Conservation (phyloP, 2,113 vertebrate genomes). For the Ageneiosus marmoratus region DNA sequence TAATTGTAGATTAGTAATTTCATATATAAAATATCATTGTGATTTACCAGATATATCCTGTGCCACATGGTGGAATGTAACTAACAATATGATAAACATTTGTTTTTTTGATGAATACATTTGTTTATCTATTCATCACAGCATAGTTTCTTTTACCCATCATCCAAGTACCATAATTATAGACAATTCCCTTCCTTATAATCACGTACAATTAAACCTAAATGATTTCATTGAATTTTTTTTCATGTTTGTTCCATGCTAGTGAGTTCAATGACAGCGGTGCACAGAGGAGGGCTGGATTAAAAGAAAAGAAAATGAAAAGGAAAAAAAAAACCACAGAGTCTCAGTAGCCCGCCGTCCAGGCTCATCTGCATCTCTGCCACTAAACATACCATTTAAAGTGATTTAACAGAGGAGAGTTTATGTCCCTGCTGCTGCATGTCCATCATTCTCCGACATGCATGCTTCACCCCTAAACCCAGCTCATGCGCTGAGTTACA, state of each 20-base stretch:
- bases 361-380: constrained; percentile 72
- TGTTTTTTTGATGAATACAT: too few species aligned
- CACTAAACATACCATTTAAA: constrained; percentile 81
- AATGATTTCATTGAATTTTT: constrained; percentile 1
- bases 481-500: constrained; percentile 65
- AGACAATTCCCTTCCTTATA: not conserved
- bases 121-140: constrained; percentile 12
- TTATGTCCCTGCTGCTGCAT: constrained; percentile 68
- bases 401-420: constrained; percentile 75
- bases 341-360: constrained; percentile 65
- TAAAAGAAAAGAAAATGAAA: too few species aligned
- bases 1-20: not conserved
- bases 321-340: not conserved
- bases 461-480: constrained; percentile 48
- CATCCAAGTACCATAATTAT: not conserved
- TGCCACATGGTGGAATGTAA: not conserved
- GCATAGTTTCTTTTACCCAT: constrained; percentile 10
- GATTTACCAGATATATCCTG: not conserved
- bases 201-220: not conserved
- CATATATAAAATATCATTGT: not conserved
- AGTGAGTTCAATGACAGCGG: not conserved
- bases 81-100: not conserved
- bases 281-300: not conserved
- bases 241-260: not conserved
- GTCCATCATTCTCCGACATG: constrained; percentile 69